These are phyloP conservation scores for Crotalus viridis DNA, from an alignment of 2,113 vertebrate species.

Conservation along the genomic window DNA sequence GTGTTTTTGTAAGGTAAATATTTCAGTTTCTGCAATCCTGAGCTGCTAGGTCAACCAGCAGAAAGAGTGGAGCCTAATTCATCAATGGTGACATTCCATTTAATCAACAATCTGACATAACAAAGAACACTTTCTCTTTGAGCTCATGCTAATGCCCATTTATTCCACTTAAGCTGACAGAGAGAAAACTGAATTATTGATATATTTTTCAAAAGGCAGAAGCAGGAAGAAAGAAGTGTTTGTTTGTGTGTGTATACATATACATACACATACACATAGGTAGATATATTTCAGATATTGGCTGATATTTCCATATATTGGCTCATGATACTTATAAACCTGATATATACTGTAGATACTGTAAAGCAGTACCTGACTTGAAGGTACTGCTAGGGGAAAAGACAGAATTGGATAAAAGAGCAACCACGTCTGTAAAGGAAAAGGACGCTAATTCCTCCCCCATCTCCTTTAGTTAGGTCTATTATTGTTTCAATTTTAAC, in stretches of 20 bases:
- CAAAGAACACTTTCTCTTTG: neutral
- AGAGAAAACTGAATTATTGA: neutral
- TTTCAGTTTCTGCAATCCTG: neutral
- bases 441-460: neutral
- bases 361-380: neutral
- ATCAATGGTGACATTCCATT: neutral
- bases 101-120: neutral
- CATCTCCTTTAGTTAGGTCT: neutral
- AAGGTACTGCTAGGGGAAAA: neutral
- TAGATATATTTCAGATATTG: neutral
- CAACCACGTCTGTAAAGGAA: neutral
- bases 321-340: neutral
- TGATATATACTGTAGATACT: neutral
- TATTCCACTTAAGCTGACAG: neutral
- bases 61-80: conserved; percentile 12
- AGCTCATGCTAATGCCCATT: neutral
- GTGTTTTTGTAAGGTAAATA: neutral
- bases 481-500: neutral
- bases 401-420: neutral
- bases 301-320: neutral
- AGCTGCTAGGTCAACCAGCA: conserved; percentile 5
- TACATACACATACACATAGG: neutral
- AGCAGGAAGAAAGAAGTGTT: neutral
- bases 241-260: neutral
- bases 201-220: neutral